Evolutionary conservation across 2,113 vertebrate genomes (phyloP), one percentile per base, ranked within the genome.

Genomic region (Ancistrus triradiatus): DNA sequence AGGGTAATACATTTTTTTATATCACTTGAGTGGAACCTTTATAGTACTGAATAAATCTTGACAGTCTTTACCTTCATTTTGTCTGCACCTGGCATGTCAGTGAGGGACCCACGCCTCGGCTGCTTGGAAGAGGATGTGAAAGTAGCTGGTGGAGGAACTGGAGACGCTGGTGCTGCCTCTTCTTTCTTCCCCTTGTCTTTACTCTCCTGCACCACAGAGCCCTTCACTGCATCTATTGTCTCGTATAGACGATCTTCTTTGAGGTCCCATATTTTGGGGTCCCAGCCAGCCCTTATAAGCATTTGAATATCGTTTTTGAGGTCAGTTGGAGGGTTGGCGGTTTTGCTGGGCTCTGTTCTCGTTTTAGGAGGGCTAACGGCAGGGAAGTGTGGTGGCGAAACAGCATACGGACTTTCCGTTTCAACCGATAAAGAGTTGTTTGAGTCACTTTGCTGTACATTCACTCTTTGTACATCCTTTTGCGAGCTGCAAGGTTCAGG

Each of bases 301-400:
- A 58, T 73, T 9, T 24, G n/a, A 33, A 73, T 42, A 15, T 73
- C 65, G 18, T 67, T 13, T 1, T 52, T 42, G 17, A 62, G 11
- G 15, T 63, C 44, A 17, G 2, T 17, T 7, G 2, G 46, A 28
- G 33, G 31, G 7, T 13, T 56, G 18, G 15, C 37, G 22, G 21
- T 37, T n/a, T 38, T 7, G 22, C 3, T 48, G 8, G 46, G 49
- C 7, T 59, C 60, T 19, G 33, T 15, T 19, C 40, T 11, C 1
- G 55, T 15, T 10, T 18, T 24, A 4, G 17, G 56, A 6, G 43
- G 11, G 21, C 3, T n/a, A 14, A 28, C 13, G 7, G 25, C 37
- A 7, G 46, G 13, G 4, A 50, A 28, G 15, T 52, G 47, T 1
- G 52, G 18, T 17, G 47, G 48, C 6, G 50, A 37, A 7, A 68